These are phyloP conservation scores for Cyclura pinguis DNA, from an alignment of 2,797 vertebrate species.

Conservation along the genomic window DNA sequence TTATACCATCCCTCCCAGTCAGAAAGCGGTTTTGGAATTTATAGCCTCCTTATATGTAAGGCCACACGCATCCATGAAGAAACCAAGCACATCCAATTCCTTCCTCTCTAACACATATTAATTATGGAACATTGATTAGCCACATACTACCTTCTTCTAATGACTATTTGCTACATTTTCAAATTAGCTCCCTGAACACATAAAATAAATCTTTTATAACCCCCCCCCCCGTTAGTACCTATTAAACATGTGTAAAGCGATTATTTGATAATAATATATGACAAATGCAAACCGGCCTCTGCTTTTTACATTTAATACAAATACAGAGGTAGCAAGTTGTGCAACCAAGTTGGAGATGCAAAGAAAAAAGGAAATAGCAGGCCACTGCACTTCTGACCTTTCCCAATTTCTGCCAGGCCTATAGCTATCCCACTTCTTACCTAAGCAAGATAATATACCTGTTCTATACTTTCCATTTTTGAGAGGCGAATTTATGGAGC, in stretches of 20 bases:
- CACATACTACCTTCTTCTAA: background rate
- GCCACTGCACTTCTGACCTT: background rate
- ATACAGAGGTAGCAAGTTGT: background rate
- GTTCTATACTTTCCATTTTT: slow-evolving; percentile 92
- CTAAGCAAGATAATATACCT: slow-evolving; percentile 77
- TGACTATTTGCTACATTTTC: background rate
- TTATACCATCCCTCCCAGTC: too few species aligned
- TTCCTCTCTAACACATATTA: background rate
- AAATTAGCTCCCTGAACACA: background rate
- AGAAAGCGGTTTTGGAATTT: background rate
- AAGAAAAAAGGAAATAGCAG: background rate
- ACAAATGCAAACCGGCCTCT: background rate
- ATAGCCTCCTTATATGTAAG: slow-evolving; percentile 18
- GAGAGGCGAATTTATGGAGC: slow-evolving; percentile 90
- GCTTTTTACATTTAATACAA: background rate
- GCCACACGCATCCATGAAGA: background rate
- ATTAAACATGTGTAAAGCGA: background rate
- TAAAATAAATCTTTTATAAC: background rate
- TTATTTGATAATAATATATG: background rate
- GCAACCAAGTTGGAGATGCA: background rate
- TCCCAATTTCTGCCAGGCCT: background rate
- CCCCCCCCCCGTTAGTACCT: background rate
- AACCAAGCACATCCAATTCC: background rate
- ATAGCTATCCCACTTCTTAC: background rate
- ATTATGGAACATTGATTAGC: background rate